Conservation (phyloP, 2,797 vertebrate genomes). For the Arremon brunneinucha region DNA sequence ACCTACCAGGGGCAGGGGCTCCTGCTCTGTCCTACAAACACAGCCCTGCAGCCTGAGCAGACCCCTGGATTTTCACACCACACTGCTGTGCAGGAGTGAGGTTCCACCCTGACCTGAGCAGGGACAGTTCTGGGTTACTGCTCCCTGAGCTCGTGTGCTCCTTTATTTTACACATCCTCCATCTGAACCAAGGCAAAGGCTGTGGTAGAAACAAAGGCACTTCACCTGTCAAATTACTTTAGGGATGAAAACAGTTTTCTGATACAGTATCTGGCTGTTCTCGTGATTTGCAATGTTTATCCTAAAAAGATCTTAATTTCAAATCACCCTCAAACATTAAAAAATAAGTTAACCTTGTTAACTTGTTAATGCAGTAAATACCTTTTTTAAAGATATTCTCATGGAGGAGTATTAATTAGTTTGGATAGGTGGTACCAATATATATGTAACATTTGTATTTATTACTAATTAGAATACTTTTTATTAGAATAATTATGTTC, state of each 20-base stretch:
- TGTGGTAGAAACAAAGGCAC: background rate
- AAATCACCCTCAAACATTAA: background rate
- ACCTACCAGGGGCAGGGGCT: background rate
- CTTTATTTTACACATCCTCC: background rate
- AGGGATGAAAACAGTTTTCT: background rate
- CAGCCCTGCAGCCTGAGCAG: background rate
- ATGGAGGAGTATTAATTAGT: background rate
- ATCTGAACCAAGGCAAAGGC: background rate
- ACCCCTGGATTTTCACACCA: background rate
- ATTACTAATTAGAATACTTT: background rate
- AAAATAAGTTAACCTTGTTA: background rate
- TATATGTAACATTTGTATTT: background rate
- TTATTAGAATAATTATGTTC: background rate
- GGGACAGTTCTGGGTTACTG: background rate
- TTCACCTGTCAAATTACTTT: background rate
- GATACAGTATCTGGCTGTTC: background rate
- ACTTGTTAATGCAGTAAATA: background rate
- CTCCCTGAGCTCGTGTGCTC: background rate
- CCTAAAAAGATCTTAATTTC: background rate
- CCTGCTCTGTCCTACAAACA: background rate
- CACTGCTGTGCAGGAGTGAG: fast-evolving
- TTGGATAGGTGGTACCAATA: background rate
- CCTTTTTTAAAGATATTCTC: background rate
- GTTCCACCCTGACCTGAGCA: background rate
- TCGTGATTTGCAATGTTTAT: background rate